phyloP scores from a whole-genome alignment of 2,888 invertebrate genomes.

The Gymnocheta viridis region DNA sequence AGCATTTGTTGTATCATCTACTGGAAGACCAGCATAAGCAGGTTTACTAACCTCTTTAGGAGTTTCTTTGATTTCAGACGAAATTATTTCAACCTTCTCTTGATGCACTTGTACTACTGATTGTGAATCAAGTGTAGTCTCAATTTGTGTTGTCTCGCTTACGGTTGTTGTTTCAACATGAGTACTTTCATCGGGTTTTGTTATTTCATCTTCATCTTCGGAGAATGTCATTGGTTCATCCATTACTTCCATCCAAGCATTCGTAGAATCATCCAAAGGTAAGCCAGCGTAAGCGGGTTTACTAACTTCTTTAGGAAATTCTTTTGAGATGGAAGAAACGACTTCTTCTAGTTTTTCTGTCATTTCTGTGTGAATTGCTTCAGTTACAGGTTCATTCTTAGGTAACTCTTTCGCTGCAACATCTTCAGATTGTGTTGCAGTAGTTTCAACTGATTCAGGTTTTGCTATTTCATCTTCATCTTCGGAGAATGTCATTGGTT shows the following conservation, averaged over 20 bases:
- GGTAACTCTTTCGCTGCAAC: no score
- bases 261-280: constrained; percentile 71
- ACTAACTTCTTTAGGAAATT: constrained; percentile 1
- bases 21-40: constrained; percentile 73
- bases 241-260: constrained; percentile 77
- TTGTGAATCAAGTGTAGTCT: neutral
- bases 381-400: no score
- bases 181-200: neutral
- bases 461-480: constrained; percentile 73
- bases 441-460: neutral
- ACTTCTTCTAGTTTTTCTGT: neutral
- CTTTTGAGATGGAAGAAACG: neutral
- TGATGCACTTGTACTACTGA: neutral
- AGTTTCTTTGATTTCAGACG: neutral
- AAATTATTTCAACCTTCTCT: neutral
- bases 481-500: constrained; percentile 78
- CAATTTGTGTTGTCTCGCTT: neutral
- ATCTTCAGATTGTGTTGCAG: neutral
- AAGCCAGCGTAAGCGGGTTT: constrained; percentile 71
- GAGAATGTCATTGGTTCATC: constrained; percentile 81
- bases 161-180: neutral
- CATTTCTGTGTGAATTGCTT: neutral
- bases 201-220: constrained; percentile 75
- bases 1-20: constrained; percentile 67
- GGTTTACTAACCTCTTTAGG: constrained; percentile 15